These are phyloP conservation scores for Pseudolycoriella hygida DNA, from an alignment of 2,888 invertebrate species.

Conservation along the genomic window DNA sequence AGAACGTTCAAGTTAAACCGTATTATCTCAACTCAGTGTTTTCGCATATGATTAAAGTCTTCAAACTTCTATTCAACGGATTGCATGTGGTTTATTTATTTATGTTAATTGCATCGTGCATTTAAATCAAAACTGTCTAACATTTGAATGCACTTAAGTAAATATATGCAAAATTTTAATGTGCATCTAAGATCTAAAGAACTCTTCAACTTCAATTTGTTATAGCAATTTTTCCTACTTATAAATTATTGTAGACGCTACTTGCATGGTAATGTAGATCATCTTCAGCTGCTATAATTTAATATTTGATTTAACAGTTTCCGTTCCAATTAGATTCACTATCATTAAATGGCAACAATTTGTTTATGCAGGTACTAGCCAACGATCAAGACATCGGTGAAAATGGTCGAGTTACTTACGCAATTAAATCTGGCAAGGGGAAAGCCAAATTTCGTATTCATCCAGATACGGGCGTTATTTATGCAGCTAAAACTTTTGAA, in stretches of 20 bases:
- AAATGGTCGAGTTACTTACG: constrained; percentile 71
- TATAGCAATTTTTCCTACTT: too few relatives aligned
- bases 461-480: constrained; percentile 63
- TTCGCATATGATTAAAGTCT: background rate
- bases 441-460: constrained; percentile 70
- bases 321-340: background rate
- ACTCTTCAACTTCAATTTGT: too few relatives aligned
- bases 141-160: too few relatives aligned
- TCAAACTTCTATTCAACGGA: background rate
- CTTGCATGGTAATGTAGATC: background rate
- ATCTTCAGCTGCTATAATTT: background rate
- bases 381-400: constrained; percentile 64
- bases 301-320: background rate
- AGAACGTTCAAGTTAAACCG: background rate
- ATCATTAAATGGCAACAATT: background rate
- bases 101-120: background rate
- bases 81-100: constrained; percentile 1
- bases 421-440: constrained; percentile 57
- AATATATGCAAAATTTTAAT: too few relatives aligned
- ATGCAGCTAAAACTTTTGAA: constrained; percentile 51
- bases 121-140: background rate
- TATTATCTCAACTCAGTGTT: background rate
- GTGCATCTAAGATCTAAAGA: too few relatives aligned
- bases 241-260: background rate
- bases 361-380: constrained; percentile 47